Percentiles rank a stretch among this genome's conserved stretches.
These are phyloP conservation scores for Orthosia gothica DNA, from an alignment of 2,888 invertebrate species.

Conservation along the genomic window DNA sequence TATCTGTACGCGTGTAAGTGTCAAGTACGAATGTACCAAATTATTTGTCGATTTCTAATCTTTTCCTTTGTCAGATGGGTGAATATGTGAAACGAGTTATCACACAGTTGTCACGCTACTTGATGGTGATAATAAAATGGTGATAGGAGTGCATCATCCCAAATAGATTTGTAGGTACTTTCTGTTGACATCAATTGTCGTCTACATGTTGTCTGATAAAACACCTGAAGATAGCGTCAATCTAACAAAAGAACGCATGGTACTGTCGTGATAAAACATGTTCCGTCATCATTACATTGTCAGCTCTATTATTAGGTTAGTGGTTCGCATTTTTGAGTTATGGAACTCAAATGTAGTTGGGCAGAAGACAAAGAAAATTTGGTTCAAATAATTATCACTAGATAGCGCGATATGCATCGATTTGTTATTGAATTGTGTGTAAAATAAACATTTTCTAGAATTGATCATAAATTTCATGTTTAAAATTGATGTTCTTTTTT, in stretches of 20 bases:
- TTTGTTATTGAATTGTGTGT: too few relatives aligned
- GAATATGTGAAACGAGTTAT: constrained; percentile 22
- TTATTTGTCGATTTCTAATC: constrained; percentile 35
- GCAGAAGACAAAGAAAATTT: too few relatives aligned
- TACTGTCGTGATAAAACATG: constrained; percentile 17
- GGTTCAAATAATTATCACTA: too few relatives aligned
- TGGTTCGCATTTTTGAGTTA: background rate
- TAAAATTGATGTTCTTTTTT: too few relatives aligned
- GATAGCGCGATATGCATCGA: too few relatives aligned
- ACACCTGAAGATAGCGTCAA: constrained; percentile 51
- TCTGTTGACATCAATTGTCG: constrained; percentile 21
- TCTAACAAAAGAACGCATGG: constrained; percentile 38
- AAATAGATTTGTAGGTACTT: constrained; percentile 21
- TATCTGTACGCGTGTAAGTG: constrained; percentile 3
- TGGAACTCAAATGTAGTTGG: too few relatives aligned
- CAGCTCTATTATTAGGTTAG: constrained; percentile 2
- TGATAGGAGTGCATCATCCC: constrained; percentile 17
- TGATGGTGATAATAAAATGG: constrained; percentile 22
- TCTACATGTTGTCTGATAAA: constrained; percentile 46
- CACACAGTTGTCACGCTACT: constrained; percentile 34
- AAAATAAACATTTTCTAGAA: too few relatives aligned
- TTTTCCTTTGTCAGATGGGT: constrained; percentile 39
- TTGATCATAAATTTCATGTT: too few relatives aligned
- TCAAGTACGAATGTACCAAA: constrained; percentile 24
- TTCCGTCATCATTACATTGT: constrained; percentile 8